These are phyloP conservation scores for Ligdia adustata DNA, from an alignment of 2,888 invertebrate genomes.

Conservation along the genomic window DNA sequence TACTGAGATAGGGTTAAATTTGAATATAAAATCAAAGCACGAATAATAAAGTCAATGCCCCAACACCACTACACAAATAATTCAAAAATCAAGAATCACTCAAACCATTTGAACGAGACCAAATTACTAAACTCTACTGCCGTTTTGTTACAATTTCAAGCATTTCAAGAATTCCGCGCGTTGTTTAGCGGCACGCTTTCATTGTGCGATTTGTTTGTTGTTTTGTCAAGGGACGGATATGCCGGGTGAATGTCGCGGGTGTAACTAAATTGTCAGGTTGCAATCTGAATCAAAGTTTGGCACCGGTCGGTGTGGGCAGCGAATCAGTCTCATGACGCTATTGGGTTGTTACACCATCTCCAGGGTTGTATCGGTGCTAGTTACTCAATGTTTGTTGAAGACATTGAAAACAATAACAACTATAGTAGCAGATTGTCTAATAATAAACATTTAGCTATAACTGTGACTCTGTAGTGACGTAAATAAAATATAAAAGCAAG, in stretches of 20 bases:
- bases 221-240: slow-evolving; percentile 35
- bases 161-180: slow-evolving; percentile 2
- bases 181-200: slow-evolving; percentile 7
- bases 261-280: slow-evolving; percentile 73
- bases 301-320: slow-evolving; percentile 55
- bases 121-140: slow-evolving; percentile 7
- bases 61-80: slow-evolving; percentile 10
- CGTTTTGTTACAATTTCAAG: slow-evolving; percentile 8
- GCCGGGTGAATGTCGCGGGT: slow-evolving; percentile 55
- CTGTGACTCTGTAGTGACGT: no score
- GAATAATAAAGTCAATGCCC: not conserved
- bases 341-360: slow-evolving; percentile 42
- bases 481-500: no score
- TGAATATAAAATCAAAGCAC: slow-evolving; percentile 13
- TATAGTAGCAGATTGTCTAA: not conserved
- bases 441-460: no score
- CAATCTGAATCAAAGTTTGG: slow-evolving; percentile 69
- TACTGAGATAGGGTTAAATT: slow-evolving; percentile 10
- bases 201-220: slow-evolving; percentile 28
- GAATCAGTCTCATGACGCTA: slow-evolving; percentile 63
- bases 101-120: slow-evolving; percentile 11
- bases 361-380: no score
- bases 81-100: slow-evolving; percentile 24
- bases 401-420: not conserved
- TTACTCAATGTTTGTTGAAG: not conserved